Evolutionary conservation across 2,797 vertebrate genomes (phyloP), one percentile per base, ranked within the genome.

Genomic region (Phrynocephalus guinanensis): DNA sequence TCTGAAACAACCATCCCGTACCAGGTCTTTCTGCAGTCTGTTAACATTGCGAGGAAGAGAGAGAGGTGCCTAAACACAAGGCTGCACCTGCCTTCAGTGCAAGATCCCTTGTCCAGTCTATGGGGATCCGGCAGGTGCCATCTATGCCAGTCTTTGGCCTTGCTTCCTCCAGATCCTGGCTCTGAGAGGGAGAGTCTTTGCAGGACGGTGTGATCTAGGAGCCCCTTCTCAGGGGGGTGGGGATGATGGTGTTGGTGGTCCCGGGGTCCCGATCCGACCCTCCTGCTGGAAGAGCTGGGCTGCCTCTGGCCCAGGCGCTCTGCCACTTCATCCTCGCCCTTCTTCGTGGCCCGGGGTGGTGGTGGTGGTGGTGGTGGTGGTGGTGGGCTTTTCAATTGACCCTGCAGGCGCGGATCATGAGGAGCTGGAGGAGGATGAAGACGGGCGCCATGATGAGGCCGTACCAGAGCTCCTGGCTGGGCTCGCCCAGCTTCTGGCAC

Each of bases 401-500:
- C 0, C 99, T 97, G 92, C 99, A 99, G 18, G 99, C 98, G 44
- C 98, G 97, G 92, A 99, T 99, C 99, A 99, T 99, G 67, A 99
- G 98, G 94, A 99, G 97, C 96, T 99, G 99, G 75, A 99, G 97
- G 26, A 99, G 97, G 93, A 99, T 99, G 97, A 99, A 99, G 71
- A 99, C 95, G 0, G 99, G 99, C 0, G 99, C 99, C 91, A 99
- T 97, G 84, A 99, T 99, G 89, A 99, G 97, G 76, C 99, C 98
- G 0, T 97, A 99, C 97, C 98, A 98, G 75, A 99, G 98, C 94
- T 99, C 98, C 84, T 97, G 97, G 0, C 97, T 97, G 88, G 97
- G 97, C 90, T 98, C 98, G 2, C 97, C 98, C 93, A 99, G 96
- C 96, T 99, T 99, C 97, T 99, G 98, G 94, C 98, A 99, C 86